A percentile compares a stretch with the other conserved stretches of the same genome.
Conservation (phyloP, 2,113 vertebrate genomes). For the Poeciliopsis prolifica region DNA sequence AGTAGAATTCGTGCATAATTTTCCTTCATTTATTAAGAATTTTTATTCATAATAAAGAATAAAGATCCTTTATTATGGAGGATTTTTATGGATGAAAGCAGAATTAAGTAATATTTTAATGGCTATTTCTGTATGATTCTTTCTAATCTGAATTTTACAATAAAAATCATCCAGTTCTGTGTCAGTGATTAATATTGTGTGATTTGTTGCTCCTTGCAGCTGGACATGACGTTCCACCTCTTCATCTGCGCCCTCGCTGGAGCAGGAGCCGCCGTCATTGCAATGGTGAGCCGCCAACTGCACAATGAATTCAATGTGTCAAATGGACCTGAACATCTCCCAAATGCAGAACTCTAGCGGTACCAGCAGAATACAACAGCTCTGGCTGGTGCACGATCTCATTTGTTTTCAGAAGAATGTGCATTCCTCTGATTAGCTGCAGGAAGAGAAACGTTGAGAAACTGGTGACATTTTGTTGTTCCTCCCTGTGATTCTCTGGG, state of each 20-base stretch:
- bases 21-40: too few species aligned
- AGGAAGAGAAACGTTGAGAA: neutral
- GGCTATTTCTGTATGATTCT: too few species aligned
- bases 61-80: too few species aligned
- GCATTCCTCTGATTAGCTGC: neutral
- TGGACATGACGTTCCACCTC: slow-evolving; percentile 99
- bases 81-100: too few species aligned
- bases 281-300: slow-evolving; percentile 87
- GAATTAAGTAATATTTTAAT: too few species aligned
- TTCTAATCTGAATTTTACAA: neutral
- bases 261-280: slow-evolving; percentile 96
- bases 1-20: too few species aligned
- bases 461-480: slow-evolving; percentile 28
- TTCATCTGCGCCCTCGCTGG: slow-evolving; percentile 97
- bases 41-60: too few species aligned
- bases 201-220: slow-evolving; percentile 75
- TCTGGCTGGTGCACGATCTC: neutral
- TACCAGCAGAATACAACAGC: neutral
- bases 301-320: neutral
- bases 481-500: slow-evolving; percentile 21
- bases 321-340: neutral
- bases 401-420: neutral
- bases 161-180: neutral
- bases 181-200: neutral
- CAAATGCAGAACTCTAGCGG: neutral